Base-by-base conservation (phyloP, 1,140 invertebrate species). In the Idris sp. region DNA sequence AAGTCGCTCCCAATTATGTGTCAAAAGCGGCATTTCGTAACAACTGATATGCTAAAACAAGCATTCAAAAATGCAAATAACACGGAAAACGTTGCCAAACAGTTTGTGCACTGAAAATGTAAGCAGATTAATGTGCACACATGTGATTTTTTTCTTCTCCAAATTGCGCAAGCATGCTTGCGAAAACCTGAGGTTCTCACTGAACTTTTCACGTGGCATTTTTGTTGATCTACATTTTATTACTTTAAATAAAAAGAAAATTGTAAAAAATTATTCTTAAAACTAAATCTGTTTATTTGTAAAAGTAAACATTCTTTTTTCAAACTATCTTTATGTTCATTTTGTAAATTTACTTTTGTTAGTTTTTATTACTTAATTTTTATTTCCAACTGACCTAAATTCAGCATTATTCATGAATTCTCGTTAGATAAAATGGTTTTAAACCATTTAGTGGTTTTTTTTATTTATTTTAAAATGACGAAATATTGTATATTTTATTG, bases 51-150 rank as follows among this genome's bases (percentile, higher is more conserved):
- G 44, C 46, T 31, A 61, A 61, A 61, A 31, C 30, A 61, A 35
- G 13, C 54, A 19, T 11, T 31, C 14, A 43, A 64, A 51, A 51
- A 53, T 64, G 48, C 48, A 64, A 64, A 64, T 64, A 64, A 53
- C 48, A 44, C 18, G 59, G 38, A 64, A 64, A 64, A 43, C 10
- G 16, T 64, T 64, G 38, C 59, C 48, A 51, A 64, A 64, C 38
- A 26, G 36, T 64, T 64, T 43, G 48, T 16, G 10, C 35, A 51
- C 26, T 41, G 7, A 49, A 62, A 18, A 51, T 49, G 58, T 30
- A 62, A 49, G 58, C 58, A 33, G 58, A 62, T 62, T 62, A 41
- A 51, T 43, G 38, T 13, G 36, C 26, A 19, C n/a, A 18, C 54
- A 11, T 14, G 5, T 13, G 19, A 15, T 43, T 62, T 33, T 49